Base-by-base conservation (phyloP, 1,140 invertebrate species). In the Caenorhabditis inopinata region DNA sequence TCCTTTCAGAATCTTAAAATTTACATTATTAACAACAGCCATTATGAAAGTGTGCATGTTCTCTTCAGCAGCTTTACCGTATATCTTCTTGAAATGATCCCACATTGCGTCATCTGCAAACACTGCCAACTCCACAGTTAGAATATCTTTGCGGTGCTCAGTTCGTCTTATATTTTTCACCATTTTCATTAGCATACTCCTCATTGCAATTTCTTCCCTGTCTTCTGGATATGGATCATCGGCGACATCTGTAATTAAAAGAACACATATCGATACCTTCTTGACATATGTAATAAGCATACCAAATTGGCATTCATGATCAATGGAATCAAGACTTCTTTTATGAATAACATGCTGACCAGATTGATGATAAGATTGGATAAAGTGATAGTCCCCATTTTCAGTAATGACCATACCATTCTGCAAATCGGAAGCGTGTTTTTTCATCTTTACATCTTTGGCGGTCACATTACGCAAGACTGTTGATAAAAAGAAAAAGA, bases 91-190 rank as follows among this genome's bases (percentile, higher is more conserved):
- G 73, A 84, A 84, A 51, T 84, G 82, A 5, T 58, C 76, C 83
- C 83, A 84, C 82, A 84, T 78, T 11, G 78, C 79, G 29, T 84
- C 83, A 49, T 84, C 83, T 2, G 79, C 83, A 74, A 84, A 84
- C 2, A 84, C 82, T 7, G 82, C 83, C 62, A 84, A 76, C 47
- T 84, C 83, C 12, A 84, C 82, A 7, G 79, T 84, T 27, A 84
- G 47, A 23, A 45, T 42, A 32, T 75, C 74, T 16, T 81, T 76
- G 1, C 53, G 25, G 16, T 46, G 62, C 29, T 45, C 47, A 6
- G 51, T 46, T 16, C 23, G 7, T 18, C 46, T 35, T 42, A 51
- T 53, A n/a, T 62, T 27, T 27, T 62, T 76, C 48, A 29, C n/a
- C 32, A 42, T 53, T 35, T 53, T 53, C 47, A 49, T 74, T 21